These are phyloP conservation scores for Phocoena phocoena DNA, from an alignment of 2,113 vertebrate genomes.

Conservation along the genomic window DNA sequence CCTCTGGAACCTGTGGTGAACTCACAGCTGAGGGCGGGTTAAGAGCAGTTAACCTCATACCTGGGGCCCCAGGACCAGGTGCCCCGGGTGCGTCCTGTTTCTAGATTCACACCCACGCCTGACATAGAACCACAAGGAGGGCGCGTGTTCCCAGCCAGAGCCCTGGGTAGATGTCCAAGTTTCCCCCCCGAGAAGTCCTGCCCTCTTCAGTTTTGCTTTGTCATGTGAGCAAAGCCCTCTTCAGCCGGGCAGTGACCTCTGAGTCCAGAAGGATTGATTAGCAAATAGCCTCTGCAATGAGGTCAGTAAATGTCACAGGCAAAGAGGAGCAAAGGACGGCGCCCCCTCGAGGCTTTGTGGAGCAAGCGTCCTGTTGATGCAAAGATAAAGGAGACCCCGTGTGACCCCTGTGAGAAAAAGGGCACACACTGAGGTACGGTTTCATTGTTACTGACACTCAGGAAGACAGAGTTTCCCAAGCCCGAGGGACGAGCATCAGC, in stretches of 20 bases:
- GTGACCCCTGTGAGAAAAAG: not conserved
- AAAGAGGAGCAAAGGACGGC: too few relatives aligned
- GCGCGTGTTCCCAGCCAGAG: fast-evolving
- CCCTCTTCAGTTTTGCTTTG: not conserved
- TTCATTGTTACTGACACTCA: not conserved
- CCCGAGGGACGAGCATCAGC: fast-evolving
- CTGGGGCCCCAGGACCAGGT: not conserved
- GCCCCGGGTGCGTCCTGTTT: not conserved
- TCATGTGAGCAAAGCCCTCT: not conserved
- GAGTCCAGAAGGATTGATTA: not conserved
- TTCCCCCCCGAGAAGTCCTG: not conserved
- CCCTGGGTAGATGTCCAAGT: not conserved
- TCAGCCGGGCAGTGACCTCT: fast-evolving
- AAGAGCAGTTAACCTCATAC: not conserved
- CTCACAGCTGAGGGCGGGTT: too few relatives aligned
- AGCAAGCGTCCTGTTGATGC: not conserved
- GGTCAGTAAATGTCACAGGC: not conserved
- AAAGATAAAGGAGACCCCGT: not conserved
- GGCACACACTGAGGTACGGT: fast-evolving
- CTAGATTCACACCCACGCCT: not conserved
- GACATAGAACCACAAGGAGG: not conserved
- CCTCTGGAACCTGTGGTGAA: not conserved
- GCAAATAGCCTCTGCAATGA: not conserved
- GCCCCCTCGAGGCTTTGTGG: not conserved
- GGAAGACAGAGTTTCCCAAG: too few relatives aligned